Evolutionary conservation across 2,113 vertebrate genomes (phyloP).

Genomic region (Bubo bubo): DNA sequence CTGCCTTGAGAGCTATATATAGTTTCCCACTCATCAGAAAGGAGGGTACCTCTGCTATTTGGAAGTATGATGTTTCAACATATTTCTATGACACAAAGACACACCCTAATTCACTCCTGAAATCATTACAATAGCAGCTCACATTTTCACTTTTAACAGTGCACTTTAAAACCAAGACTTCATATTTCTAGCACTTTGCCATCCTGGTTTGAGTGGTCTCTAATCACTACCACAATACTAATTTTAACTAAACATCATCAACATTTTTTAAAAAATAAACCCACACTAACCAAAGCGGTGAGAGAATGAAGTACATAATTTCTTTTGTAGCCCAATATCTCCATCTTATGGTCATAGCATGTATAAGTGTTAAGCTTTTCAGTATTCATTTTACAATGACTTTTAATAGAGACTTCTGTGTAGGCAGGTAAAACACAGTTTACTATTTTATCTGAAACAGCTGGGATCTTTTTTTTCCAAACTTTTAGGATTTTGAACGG

Average conservation of each 20-base stretch:
- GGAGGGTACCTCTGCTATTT: background rate
- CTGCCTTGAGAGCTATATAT: background rate
- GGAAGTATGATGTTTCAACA: background rate
- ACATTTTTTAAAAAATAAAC: background rate
- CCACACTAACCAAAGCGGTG: background rate
- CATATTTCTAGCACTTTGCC: background rate
- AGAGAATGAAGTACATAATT: background rate
- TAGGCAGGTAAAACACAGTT: background rate
- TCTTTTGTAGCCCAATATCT: slow-evolving; percentile 67
- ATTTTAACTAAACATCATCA: background rate
- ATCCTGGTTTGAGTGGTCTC: background rate
- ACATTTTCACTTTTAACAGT: background rate
- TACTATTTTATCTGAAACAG: background rate
- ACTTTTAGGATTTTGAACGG: background rate
- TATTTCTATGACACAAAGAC: background rate
- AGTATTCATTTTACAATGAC: background rate
- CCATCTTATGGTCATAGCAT: slow-evolving; percentile 69
- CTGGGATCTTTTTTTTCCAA: background rate
- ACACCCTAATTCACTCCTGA: background rate
- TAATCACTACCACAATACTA: background rate
- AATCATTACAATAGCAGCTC: background rate
- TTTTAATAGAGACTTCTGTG: background rate
- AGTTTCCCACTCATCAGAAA: background rate
- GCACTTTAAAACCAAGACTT: background rate
- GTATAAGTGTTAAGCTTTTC: background rate